phyloP scores from a whole-genome alignment of 2,797 vertebrate genomes.

The Petrocephalus schoutedeni region DNA sequence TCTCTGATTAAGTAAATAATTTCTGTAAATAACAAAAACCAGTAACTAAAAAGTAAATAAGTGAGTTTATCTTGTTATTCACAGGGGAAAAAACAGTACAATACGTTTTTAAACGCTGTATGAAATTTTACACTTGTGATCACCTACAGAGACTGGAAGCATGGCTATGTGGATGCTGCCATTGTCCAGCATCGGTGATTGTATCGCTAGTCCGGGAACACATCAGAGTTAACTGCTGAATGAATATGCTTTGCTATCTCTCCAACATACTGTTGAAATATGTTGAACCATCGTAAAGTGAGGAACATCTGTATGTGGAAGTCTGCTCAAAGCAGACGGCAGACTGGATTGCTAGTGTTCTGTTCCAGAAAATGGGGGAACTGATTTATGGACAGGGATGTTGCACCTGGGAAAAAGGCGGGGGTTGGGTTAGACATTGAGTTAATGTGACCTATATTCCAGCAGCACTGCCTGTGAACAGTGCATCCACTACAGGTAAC shows the following conservation, averaged over 20 bases:
- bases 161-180: not conserved
- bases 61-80: not conserved
- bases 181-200: not conserved
- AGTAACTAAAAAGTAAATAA: not conserved
- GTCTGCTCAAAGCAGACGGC: not conserved
- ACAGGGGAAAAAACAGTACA: not conserved
- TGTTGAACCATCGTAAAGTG: not conserved
- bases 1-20: not conserved
- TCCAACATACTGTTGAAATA: not conserved
- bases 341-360: not conserved
- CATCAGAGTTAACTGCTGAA: not conserved
- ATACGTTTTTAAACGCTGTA: not conserved
- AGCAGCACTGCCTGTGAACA: not conserved
- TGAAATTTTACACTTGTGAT: not conserved
- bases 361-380: not conserved
- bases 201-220: not conserved
- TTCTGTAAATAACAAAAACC: not conserved
- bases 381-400: not conserved
- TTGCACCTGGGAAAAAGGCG: not conserved
- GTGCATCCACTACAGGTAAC: not conserved
- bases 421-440: not conserved
- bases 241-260: not conserved
- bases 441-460: constrained; percentile 10
- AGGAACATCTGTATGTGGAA: not conserved
- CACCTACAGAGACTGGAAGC: not conserved